Evolutionary conservation across 2,888 invertebrate species (phyloP).

Genomic region (Tetragonula carbonaria): DNA sequence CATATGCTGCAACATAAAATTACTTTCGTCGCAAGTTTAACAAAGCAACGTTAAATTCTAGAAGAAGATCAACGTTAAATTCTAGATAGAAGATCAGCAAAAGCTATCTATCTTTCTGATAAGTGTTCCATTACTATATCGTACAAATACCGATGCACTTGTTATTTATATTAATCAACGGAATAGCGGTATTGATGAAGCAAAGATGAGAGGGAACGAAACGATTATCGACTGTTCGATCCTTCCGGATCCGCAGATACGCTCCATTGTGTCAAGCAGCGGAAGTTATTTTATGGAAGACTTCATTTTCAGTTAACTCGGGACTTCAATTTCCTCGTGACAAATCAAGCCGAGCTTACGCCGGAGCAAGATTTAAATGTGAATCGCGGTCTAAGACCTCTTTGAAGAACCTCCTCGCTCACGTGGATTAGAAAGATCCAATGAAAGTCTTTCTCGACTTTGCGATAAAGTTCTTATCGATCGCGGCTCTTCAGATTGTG

Average conservation of each 20-base stretch:
- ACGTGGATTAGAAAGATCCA: constrained; percentile 43
- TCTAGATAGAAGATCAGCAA: not conserved
- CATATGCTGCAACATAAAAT: not conserved
- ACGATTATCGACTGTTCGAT: not conserved
- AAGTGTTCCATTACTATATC: not conserved
- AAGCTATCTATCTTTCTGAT: not conserved
- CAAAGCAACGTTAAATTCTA: not conserved
- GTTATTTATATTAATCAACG: not conserved
- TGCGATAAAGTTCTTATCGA: constrained; percentile 29
- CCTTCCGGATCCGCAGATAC: too few relatives aligned
- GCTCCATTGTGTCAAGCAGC: not conserved
- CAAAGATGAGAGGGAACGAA: not conserved
- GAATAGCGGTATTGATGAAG: too few relatives aligned
- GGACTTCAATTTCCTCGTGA: not conserved
- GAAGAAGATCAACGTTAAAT: not conserved
- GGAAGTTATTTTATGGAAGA: constrained; percentile 6
- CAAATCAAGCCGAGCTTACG: constrained; percentile 24
- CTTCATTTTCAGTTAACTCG: not conserved
- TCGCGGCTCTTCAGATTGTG: not conserved
- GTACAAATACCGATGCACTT: not conserved
- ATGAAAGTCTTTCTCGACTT: constrained; percentile 31
- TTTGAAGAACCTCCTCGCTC: constrained; percentile 37
- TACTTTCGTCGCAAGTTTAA: not conserved
- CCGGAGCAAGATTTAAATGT: constrained; percentile 27
- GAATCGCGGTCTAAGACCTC: constrained; percentile 10